Conservation (phyloP, 1,140 invertebrate species). For the Octopus bimaculoides region DNA sequence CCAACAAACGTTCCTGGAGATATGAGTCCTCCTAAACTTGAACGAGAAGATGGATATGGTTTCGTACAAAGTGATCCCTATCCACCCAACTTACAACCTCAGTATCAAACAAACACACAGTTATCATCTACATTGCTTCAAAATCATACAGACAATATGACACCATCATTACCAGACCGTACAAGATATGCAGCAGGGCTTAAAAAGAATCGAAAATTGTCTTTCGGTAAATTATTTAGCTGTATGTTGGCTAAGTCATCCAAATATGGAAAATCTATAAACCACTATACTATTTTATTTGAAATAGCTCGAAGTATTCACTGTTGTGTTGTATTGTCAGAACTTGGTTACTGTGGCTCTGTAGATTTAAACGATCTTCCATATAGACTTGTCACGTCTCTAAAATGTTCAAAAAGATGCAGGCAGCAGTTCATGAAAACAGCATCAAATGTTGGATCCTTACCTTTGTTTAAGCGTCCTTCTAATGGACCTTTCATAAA, state of each 20-base stretch:
- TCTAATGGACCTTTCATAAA: too few species aligned
- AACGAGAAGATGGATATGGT: background rate
- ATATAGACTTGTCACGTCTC: background rate
- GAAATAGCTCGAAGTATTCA: background rate
- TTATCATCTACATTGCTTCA: too few species aligned
- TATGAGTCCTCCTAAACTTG: background rate
- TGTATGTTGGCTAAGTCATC: background rate
- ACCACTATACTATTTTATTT: background rate
- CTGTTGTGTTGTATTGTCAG: background rate
- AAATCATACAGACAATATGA: too few species aligned
- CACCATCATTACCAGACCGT: too few species aligned
- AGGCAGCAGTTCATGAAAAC: background rate
- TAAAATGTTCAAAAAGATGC: background rate
- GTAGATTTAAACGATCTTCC: slow-evolving; percentile 1
- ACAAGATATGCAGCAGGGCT: background rate
- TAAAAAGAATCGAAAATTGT: background rate
- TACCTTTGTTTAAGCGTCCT: too few species aligned
- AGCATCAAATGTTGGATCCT: too few species aligned
- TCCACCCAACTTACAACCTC: too few species aligned
- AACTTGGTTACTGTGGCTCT: background rate
- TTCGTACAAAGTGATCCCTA: background rate
- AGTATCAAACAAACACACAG: too few species aligned
- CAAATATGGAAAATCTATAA: background rate
- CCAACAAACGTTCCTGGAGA: background rate
- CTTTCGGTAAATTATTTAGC: background rate